Base-by-base conservation (phyloP, 2,113 vertebrate species). In the Astur gentilis region DNA sequence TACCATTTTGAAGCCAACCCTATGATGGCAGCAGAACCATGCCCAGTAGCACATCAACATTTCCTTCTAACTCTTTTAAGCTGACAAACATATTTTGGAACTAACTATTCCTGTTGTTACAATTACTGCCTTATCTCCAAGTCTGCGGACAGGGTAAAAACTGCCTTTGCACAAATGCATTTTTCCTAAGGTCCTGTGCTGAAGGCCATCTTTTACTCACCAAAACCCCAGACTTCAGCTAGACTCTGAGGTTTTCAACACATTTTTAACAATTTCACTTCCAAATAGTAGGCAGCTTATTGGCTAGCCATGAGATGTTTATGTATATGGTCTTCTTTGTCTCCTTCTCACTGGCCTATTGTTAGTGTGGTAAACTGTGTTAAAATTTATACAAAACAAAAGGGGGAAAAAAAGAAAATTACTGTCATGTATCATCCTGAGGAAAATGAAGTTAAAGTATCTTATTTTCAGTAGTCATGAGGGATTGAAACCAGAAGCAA, bases 401-500 rank as follows among this genome's bases (percentile, higher is more conserved):
- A 20, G 4, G 1, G 8, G 13, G 0, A 0, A 21, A 29, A 55
- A 11, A 57, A 67, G 50, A 52, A 93, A 92, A 81, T 73, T 2
- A 87, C 45, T 65, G 47, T 36, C 52, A 69, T 71, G 65, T 79
- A 93, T 81, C 76, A 60, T 29, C 54, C 34, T 17, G 83, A 89
- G 65, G 61, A 89, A 97, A 93, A 96, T 55, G 0, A 90, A 86
- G 57, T 55, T 89, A 34, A 81, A 89, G 44, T 47, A 78, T 64
- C 72, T 83, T 84, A 62, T 82, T 81, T 92, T 87, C 83, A 82
- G 60, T 13, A 87, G 57, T 85, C 80, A 61, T 25, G 38, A 89
- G 52, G 40, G 77, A 97, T 50, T 89, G 87, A 94, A 91, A 92
- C 40, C 36, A 89, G 81, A 66, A 89, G 19, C 23, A 94, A 87